phyloP scores from a whole-genome alignment of 2,113 vertebrate species.

The Strigops habroptila region DNA sequence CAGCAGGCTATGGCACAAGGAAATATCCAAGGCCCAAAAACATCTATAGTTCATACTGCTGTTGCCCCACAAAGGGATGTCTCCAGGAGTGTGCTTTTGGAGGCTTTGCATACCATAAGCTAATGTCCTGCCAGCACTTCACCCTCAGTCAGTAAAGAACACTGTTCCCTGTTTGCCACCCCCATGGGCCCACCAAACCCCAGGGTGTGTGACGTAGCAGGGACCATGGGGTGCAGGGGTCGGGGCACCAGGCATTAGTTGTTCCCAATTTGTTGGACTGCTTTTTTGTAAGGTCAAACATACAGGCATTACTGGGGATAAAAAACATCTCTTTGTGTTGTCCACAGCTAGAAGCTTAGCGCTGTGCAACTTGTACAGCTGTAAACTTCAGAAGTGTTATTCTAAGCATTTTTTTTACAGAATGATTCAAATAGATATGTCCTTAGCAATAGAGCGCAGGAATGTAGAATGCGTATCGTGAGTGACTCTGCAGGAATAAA shows the following conservation, averaged over 20 bases:
- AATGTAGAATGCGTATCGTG: background rate
- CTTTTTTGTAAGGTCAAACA: background rate
- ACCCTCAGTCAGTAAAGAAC: background rate
- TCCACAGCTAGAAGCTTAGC: background rate
- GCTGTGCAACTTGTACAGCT: fast-evolving
- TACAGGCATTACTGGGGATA: background rate
- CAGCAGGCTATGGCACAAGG: background rate
- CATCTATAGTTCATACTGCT: background rate
- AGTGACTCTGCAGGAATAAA: constrained; percentile 35
- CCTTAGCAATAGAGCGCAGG: background rate
- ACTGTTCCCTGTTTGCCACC: background rate
- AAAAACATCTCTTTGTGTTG: background rate
- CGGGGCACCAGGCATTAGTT: background rate
- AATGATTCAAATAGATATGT: background rate
- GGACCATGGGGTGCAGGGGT: background rate
- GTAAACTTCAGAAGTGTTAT: background rate
- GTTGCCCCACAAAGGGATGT: background rate
- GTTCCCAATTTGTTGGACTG: background rate
- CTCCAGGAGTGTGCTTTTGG: background rate
- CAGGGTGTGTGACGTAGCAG: background rate
- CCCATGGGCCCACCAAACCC: background rate
- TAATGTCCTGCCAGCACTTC: background rate
- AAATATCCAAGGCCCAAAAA: background rate
- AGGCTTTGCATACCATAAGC: background rate
- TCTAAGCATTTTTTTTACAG: background rate